Conservation (phyloP, 1,140 invertebrate species). For the Planococcus citri region DNA sequence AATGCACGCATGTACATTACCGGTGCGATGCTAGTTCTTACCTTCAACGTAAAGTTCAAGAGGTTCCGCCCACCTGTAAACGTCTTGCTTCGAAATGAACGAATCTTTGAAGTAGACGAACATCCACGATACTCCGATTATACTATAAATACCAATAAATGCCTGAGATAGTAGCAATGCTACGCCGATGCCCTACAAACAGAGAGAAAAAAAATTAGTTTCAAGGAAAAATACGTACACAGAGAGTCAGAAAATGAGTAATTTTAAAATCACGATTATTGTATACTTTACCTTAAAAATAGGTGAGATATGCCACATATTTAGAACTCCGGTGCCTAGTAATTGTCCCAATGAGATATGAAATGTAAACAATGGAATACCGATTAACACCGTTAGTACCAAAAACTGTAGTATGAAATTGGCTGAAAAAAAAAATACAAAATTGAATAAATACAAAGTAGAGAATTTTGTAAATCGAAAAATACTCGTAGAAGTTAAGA, state of each 20-base stretch:
- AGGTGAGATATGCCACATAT: conserved; percentile 87
- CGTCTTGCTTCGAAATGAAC: conserved; percentile 66
- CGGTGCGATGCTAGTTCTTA: conserved; percentile 31
- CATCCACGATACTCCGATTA: conserved; percentile 77
- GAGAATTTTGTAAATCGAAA: too few species aligned
- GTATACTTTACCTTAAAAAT: conserved; percentile 53
- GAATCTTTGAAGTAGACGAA: conserved; percentile 79
- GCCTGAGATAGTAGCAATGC: conserved; percentile 64
- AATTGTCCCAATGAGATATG: conserved; percentile 75
- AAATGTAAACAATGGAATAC: conserved; percentile 72
- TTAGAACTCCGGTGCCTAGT: conserved; percentile 66
- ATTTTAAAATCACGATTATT: neutral
- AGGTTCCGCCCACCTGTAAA: conserved; percentile 69
- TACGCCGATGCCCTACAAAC: conserved; percentile 59
- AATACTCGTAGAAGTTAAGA: too few species aligned
- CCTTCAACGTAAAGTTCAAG: conserved; percentile 51
- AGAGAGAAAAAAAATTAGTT: conserved; percentile 15
- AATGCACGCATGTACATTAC: neutral
- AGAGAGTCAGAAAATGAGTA: neutral
- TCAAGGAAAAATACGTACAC: neutral
- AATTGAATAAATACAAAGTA: too few species aligned
- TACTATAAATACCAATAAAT: conserved; percentile 71
- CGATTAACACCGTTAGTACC: conserved; percentile 65
- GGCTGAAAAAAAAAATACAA: conserved; percentile 41
- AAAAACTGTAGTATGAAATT: conserved; percentile 83